Conservation (phyloP, 2,888 invertebrate species). For the Tetragnatha montana region DNA sequence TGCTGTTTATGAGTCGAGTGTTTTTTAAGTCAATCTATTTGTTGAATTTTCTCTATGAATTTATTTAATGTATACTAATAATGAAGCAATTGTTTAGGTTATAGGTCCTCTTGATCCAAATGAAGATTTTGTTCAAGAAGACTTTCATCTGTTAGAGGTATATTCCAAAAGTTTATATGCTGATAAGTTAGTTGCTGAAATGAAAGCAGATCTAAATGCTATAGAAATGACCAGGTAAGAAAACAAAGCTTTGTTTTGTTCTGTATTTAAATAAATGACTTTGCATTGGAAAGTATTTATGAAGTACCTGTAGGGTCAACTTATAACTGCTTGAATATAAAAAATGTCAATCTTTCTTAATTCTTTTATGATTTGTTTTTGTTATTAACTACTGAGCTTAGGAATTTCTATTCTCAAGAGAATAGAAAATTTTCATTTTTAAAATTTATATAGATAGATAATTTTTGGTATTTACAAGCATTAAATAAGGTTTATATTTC, state of each 20-base stretch:
- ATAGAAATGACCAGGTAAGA: slow-evolving; percentile 32
- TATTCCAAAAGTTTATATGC: slow-evolving; percentile 76
- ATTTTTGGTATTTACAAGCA: neutral
- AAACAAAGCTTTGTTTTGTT: neutral
- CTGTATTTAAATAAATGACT: neutral
- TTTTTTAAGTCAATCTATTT: neutral
- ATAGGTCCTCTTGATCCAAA: slow-evolving; percentile 86
- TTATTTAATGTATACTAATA: neutral
- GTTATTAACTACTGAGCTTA: too few species aligned
- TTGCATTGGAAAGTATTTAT: neutral
- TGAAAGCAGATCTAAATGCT: slow-evolving; percentile 74
- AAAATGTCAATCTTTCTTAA: neutral
- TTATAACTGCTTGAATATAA: too few species aligned
- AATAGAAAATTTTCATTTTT: too few species aligned
- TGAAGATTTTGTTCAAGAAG: slow-evolving; percentile 89
- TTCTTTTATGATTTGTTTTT: neutral
- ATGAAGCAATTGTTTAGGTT: slow-evolving; percentile 74
- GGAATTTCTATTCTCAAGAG: too few species aligned
- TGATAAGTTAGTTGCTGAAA: slow-evolving; percentile 83
- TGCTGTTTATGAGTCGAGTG: neutral
- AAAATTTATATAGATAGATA: neutral
- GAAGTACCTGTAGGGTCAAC: too few species aligned
- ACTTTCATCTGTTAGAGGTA: slow-evolving; percentile 91
- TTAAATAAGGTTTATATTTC: slow-evolving; percentile 73
- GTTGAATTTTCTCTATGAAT: neutral